These are phyloP conservation scores for Mamestra brassicae DNA, from an alignment of 2,888 invertebrate species.

Conservation along the genomic window DNA sequence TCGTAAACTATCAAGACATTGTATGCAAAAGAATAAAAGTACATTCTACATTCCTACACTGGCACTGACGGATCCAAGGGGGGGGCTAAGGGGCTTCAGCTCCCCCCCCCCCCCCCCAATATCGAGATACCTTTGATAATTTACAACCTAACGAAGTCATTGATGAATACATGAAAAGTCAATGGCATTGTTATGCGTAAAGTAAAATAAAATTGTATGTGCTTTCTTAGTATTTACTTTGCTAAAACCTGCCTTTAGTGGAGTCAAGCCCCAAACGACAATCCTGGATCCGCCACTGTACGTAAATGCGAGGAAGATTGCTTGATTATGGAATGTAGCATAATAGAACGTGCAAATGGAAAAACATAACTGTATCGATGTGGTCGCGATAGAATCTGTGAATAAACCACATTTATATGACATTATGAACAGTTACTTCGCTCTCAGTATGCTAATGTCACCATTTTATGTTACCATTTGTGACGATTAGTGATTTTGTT, in stretches of 20 bases:
- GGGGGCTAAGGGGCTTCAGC: no score
- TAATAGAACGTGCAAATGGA: slow-evolving; percentile 54
- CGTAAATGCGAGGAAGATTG: slow-evolving; percentile 51
- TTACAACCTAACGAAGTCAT: no score
- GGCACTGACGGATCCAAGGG: not conserved
- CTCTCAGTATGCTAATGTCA: slow-evolving; percentile 73
- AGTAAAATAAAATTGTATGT: no score
- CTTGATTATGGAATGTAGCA: slow-evolving; percentile 47
- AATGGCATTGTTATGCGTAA: no score
- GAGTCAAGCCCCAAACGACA: no score
- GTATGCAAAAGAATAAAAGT: slow-evolving; percentile 45
- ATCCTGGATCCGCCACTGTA: not conserved
- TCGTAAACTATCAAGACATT: slow-evolving; percentile 38
- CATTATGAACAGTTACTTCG: slow-evolving; percentile 76
- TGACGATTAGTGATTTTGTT: slow-evolving; percentile 51
- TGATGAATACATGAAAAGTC: no score
- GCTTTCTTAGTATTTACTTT: no score
- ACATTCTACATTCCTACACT: slow-evolving; percentile 12
- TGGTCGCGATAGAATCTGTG: slow-evolving; percentile 73
- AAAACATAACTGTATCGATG: slow-evolving; percentile 71
- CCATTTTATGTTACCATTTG: slow-evolving; percentile 40
- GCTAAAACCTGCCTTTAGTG: no score
- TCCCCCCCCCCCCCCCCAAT: no score
- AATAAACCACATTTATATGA: slow-evolving; percentile 75
- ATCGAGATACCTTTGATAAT: no score